Base-by-base conservation (phyloP, 2,113 vertebrate genomes). In the Australoheros scitulus region DNA sequence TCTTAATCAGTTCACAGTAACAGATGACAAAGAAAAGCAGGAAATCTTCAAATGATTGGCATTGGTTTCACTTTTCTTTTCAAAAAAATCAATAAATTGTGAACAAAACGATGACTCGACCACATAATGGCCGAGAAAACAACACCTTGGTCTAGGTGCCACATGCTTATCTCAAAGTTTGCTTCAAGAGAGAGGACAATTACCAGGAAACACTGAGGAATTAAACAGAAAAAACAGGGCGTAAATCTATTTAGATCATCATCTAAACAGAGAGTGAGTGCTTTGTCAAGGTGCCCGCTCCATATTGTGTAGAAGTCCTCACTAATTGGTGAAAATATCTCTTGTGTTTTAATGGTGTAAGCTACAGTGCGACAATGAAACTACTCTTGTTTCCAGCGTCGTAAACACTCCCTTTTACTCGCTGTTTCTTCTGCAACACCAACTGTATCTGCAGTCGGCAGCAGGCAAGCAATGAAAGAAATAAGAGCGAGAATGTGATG, bases 361-460 rank as follows among this genome's bases (percentile, higher is more conserved):
- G 47, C 64, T 29, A 72, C 75, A 65, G 64, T 88, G 81, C 76
- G 57, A 82, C 84, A 61, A 17, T 17, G 56, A 79, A 85, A 22
- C 76, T 32, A 80, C 79, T 57, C 72, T 77, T 85, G 76, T 76
- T 85, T 81, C 86, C 58, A 34, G 38, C 8, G 52, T 77, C 11
- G 63, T 82, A 82, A 87, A 86, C 77, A 83, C 75, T 86, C 60
- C 80, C 61, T 50, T 22, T 68, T 22, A 59, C 83, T 86, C 76
- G 61, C 76, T 22, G 50, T 68, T 85, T 81, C 80, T 83, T 50
- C 81, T 56, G 80, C 80, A 83, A 87, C 80, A 38, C 77, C 41
- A 80, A 81, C 79, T 68, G 70, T 65, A 88, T 92, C 87, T 88
- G 81, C 87, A 87, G 79, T 79, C 80, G 77, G 88, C 86, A 89